Evolutionary conservation across 1,140 invertebrate species (phyloP), one percentile per base, ranked within the genome.

Genomic region (Arctopsyche grandis): DNA sequence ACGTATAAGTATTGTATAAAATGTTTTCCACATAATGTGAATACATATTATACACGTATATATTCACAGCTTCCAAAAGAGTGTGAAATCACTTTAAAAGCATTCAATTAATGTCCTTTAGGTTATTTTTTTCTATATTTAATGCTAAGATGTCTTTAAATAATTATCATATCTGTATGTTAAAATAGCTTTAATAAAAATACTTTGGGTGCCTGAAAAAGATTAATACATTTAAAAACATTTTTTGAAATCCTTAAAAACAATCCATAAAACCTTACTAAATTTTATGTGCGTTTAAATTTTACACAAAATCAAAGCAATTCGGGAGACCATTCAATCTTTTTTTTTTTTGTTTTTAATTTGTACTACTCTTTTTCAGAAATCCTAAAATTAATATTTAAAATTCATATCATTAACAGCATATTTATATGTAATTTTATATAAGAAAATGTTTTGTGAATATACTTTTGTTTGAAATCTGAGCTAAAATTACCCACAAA

Each of bases 61-160:
- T 69, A 21, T 22, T 69, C 63, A 69, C 63, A 69, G 63, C 63
- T 69, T 69, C 63, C 63, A 69, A n/a, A 26, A 69, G 22, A 69
- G 63, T 69, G 24, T 69, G 63, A 12, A 69, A 14, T 12, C 63
- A 69, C 63, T 69, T 22, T 22, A 69, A 69, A 69, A 69, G 75
- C 75, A 63, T 77, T 77, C 58, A 77, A 66, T 77, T 66, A 77
- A 77, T 77, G 60, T 77, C 43, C 60, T 63, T 19, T 56, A 29
- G 19, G 26, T 52, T 14, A 56, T 60, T 75, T 63, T 75, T 69
- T 21, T 43, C 22, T 29, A 44, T 71, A 71, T 71, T 71, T 29
- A 71, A 26, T 44, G 29, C 16, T 71, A 71, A 19, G 26, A 71
- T 9, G 12, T 56, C 1, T 75, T 14, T 29, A 5, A 52, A 24